These are phyloP conservation scores for Athalia circularis DNA, from an alignment of 2,888 invertebrate species.

Conservation along the genomic window DNA sequence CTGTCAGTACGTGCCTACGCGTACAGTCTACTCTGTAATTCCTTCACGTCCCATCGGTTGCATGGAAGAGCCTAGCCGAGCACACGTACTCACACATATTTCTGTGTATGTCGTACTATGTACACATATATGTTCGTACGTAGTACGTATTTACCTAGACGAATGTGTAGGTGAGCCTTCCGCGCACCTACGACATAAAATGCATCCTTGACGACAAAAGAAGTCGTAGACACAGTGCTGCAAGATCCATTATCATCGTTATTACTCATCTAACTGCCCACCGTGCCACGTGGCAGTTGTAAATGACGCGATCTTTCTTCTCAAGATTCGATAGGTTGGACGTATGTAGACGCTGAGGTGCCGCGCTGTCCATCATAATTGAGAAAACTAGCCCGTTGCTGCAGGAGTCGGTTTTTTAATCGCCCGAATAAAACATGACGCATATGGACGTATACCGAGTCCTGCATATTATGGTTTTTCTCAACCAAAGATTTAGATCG, in stretches of 20 bases:
- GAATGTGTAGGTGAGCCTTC: not conserved
- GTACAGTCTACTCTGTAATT: slow-evolving; percentile 37
- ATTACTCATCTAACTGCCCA: slow-evolving; percentile 20
- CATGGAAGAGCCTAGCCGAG: not conserved
- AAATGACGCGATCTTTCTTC: not conserved
- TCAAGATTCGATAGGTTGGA: not conserved
- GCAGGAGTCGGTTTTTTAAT: too few species aligned
- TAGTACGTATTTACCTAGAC: too few species aligned
- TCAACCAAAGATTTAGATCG: too few species aligned
- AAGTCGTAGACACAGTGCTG: not conserved
- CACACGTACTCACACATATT: slow-evolving; percentile 13
- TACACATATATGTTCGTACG: too few species aligned
- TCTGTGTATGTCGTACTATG: not conserved
- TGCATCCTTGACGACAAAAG: slow-evolving; percentile 14
- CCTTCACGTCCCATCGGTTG: slow-evolving; percentile 39
- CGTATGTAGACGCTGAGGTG: too few species aligned
- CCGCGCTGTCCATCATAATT: too few species aligned
- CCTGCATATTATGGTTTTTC: too few species aligned
- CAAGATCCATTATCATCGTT: slow-evolving; percentile 24
- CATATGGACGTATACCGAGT: too few species aligned
- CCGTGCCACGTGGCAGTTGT: not conserved
- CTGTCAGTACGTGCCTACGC: slow-evolving; percentile 41
- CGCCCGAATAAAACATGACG: too few species aligned
- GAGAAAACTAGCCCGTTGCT: too few species aligned
- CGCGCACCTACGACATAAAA: slow-evolving; percentile 14